Base-by-base conservation (phyloP, 2,888 invertebrate genomes). In the Synergus laeviventris region DNA sequence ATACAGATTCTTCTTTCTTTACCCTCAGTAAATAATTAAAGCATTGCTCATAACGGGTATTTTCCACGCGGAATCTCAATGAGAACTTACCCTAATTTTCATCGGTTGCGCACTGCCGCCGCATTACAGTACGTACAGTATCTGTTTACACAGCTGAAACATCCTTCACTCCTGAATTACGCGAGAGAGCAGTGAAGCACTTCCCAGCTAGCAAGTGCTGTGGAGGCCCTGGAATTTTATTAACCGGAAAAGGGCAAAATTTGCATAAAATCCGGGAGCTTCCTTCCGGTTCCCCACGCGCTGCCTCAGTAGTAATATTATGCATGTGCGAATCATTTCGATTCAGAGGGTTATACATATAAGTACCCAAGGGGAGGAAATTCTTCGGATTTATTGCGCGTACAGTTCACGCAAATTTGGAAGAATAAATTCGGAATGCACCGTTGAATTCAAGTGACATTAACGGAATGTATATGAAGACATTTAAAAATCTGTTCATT, bases 361-460 rank as follows among this genome's bases (percentile, higher is more conserved):
- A 39, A 64, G 14, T 21, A 9, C 42, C 12, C 18, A 31, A 45
- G 45, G 24, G 14, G 45, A 31, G 49, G 11, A n/a, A 70, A 31
- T 21, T 64, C 45, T 36, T 49, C 1, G 49, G 49, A 70, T 49
- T 49, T 70, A 70, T 70, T 42, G 45, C 45, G 18, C 21, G 21
- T 45, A 14, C 16, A 45, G 31, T 49, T 45, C 49, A 70, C 66
- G 16, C 66, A 70, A 62, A 62, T 62, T 62, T 62, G 18, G 45
- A 70, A n/a, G 9, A 31, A 70, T 49, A 49, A 49, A 70, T 70
- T 70, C n/a, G 49, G 49, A 70, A 70, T 70, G 70, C 49, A 70
- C 49, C 66, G 66, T 31, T 66, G 66, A 66, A 49, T 64, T 66
- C 45, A 24, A 31, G 31, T 66, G 42, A 24, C 45, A 66, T 66